Evolutionary conservation across 2,888 invertebrate genomes (phyloP).

Genomic region (Tribolium freemani): DNA sequence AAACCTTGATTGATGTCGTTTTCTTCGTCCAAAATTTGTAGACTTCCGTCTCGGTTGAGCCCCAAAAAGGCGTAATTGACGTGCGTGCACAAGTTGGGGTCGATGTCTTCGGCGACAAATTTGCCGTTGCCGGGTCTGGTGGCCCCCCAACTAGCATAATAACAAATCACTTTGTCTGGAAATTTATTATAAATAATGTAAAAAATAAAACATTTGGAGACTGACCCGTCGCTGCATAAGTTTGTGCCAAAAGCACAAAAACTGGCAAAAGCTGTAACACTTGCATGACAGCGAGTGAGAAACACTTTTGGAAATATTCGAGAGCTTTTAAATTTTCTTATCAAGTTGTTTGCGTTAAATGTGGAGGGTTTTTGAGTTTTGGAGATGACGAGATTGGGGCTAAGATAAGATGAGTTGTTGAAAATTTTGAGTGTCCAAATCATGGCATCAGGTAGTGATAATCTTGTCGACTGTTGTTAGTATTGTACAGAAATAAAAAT

Average conservation of each 20-base stretch:
- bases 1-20: constrained; percentile 33
- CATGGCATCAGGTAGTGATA: too few relatives aligned
- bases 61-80: constrained; percentile 41
- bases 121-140: constrained; percentile 76
- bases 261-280: background rate
- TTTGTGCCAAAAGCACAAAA: background rate
- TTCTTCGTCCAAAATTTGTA: constrained; percentile 30
- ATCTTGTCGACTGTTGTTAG: too few relatives aligned
- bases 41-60: constrained; percentile 25
- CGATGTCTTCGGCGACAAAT: constrained; percentile 76
- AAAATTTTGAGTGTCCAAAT: too few relatives aligned
- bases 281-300: background rate
- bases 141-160: constrained; percentile 82
- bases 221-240: background rate
- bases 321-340: background rate
- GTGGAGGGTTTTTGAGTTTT: too few relatives aligned
- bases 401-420: too few relatives aligned
- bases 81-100: constrained; percentile 37
- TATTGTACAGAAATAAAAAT: too few relatives aligned
- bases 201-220: background rate
- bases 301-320: background rate
- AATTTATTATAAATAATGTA: background rate
- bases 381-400: too few relatives aligned
- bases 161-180: constrained; percentile 74
- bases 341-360: background rate